Conservation (phyloP, 2,113 vertebrate species). For the Nicator chloris region DNA sequence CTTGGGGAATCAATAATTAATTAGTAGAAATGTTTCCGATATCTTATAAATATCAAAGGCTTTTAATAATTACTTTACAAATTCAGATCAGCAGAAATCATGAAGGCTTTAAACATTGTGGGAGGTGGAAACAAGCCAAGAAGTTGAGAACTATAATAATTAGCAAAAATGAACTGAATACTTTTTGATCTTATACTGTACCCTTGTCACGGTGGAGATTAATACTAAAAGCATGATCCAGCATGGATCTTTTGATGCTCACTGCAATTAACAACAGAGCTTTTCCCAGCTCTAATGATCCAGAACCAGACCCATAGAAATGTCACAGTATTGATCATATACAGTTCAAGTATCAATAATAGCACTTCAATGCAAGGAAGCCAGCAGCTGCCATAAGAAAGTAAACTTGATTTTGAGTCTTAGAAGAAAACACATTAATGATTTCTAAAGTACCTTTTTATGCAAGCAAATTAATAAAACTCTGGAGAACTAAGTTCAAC, state of each 20-base stretch:
- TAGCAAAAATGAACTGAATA: slow-evolving; percentile 13
- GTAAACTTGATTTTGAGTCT: neutral
- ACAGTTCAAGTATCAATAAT: neutral
- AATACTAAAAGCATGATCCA: neutral
- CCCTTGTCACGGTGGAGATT: neutral
- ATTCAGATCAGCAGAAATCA: slow-evolving; percentile 46
- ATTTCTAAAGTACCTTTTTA: neutral
- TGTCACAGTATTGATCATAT: neutral
- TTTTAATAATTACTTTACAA: slow-evolving; percentile 70
- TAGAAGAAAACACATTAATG: neutral
- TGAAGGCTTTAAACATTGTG: slow-evolving; percentile 52
- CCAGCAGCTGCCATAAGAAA: neutral
- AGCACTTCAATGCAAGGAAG: neutral
- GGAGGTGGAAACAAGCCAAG: slow-evolving; percentile 46
- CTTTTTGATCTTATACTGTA: slow-evolving; percentile 24
- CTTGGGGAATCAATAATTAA: slow-evolving; percentile 73
- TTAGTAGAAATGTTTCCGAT: slow-evolving; percentile 57
- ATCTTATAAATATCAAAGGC: slow-evolving; percentile 70
- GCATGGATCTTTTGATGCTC: neutral
- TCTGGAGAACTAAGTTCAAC: neutral
- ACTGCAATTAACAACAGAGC: neutral
- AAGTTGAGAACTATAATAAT: slow-evolving; percentile 34
- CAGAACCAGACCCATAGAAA: neutral
- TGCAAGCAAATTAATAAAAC: neutral
- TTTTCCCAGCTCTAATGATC: neutral